Conservation (phyloP, 2,888 invertebrate species). For the Leptothorax acervorum region DNA sequence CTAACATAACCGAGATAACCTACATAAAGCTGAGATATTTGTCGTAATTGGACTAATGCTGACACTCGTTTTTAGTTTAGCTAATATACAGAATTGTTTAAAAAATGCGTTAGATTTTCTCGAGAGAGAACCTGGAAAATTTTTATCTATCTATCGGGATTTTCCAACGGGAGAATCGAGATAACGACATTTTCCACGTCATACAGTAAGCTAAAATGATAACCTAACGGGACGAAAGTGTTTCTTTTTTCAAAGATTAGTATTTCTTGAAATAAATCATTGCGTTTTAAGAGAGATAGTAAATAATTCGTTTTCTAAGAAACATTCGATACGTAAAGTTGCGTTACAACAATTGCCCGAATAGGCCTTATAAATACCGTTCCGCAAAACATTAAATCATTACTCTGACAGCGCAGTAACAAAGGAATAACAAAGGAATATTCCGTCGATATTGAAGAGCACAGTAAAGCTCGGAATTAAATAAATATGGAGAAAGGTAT, state of each 20-base stretch:
- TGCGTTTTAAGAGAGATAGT: not conserved
- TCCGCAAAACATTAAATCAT: not conserved
- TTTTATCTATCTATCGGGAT: not conserved
- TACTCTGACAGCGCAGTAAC: not conserved
- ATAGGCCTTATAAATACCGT: not conserved
- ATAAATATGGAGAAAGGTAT: not conserved
- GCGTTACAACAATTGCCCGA: not conserved
- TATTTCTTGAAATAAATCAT: not conserved
- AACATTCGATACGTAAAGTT: not conserved
- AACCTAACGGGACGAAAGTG: not conserved
- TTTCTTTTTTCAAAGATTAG: not conserved
- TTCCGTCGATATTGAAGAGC: not conserved
- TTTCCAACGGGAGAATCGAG: not conserved
- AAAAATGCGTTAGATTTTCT: not conserved
- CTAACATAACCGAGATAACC: conserved; percentile 73
- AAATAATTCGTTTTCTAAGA: not conserved
- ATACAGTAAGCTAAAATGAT: not conserved
- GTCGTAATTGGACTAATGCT: not conserved
- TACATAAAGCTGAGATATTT: conserved; percentile 65
- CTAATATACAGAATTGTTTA: not conserved
- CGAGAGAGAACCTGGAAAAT: not conserved
- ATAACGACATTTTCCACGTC: conserved; percentile 23
- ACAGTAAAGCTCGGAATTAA: not conserved
- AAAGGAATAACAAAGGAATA: not conserved
- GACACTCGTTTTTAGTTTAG: not conserved